Evolutionary conservation across 2,888 invertebrate genomes (phyloP).

Genomic region (Epinotia bilunana): DNA sequence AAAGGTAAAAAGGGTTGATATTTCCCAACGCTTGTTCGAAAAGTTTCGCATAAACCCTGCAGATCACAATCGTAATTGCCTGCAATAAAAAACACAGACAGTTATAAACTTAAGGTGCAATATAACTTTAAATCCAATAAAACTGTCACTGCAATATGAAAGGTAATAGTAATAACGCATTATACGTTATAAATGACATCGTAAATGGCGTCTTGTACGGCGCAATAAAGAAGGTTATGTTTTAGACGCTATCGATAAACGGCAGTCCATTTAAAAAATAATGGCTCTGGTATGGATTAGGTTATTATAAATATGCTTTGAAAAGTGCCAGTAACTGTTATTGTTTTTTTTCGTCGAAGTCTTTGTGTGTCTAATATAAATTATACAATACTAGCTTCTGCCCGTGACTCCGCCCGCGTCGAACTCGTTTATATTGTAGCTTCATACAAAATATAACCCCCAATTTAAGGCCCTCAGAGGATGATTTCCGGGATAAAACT

Average conservation of each 20-base stretch:
- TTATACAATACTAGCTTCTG: too few relatives aligned
- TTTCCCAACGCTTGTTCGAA: too few relatives aligned
- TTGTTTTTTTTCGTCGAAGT: background rate
- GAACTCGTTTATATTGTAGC: too few relatives aligned
- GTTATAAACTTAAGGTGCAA: constrained; percentile 4
- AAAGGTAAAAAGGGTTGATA: too few relatives aligned
- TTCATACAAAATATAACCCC: too few relatives aligned
- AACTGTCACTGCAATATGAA: constrained; percentile 39
- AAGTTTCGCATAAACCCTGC: too few relatives aligned
- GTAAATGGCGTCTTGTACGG: constrained; percentile 32
- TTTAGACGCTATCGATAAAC: constrained; percentile 36
- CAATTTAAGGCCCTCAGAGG: too few relatives aligned
- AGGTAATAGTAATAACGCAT: constrained; percentile 39
- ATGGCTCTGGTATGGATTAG: constrained; percentile 11
- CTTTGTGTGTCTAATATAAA: background rate
- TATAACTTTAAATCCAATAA: constrained; percentile 35
- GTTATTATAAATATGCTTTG: constrained; percentile 19
- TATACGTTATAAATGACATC: constrained; percentile 41
- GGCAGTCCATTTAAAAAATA: constrained; percentile 22
- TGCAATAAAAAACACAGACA: background rate
- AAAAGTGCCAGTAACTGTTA: background rate
- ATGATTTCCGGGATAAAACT: too few relatives aligned
- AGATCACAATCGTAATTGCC: constrained; percentile 5
- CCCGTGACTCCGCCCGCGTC: too few relatives aligned
- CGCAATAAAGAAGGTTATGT: constrained; percentile 39